Evolutionary conservation across 2,797 vertebrate species (phyloP), one percentile per base, ranked within the genome.

Genomic region (Serranus cabrilla): DNA sequence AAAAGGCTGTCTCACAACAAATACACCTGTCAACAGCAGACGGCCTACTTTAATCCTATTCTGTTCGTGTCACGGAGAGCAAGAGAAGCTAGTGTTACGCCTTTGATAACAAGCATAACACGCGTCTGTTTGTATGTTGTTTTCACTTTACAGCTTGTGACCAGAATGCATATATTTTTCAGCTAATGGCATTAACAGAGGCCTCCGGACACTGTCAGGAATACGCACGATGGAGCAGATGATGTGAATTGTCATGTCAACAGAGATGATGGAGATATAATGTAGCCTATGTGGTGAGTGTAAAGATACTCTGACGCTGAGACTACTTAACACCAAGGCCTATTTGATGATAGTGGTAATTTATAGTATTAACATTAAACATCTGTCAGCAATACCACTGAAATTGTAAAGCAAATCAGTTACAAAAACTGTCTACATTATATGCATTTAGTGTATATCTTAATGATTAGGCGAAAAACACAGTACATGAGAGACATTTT

Each of bases 11-110:
- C 8, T 52, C 52, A 47, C 46, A 82, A 72, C 67, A 83, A 81
- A 61, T 40, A 42, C 40, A 68, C 51, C 80, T 90, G 88, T 82
- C 82, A 89, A 50, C 55, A 74, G 37, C 90, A 91, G 83, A 78
- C 66, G 87, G 83, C 51, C 57, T 54, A 1, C 34, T 71, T 61
- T 85, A 90, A 90, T 86, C 82, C 73, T 5, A 7, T 34, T 79
- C 68, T 74, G 72, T 45, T 39, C 14, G 13, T 76, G 69, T 56
- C 81, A 72, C 21, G 23, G 3, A 37, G 11, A 69, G 54, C 18
- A n/a, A 25, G 18, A 10, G 34, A 1, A 27, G 47, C 31, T 17
- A 0, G 14, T 20, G 58, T 9, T 49, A 71, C 21, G 1, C 18
- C 5, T 9, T 8, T 45, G 11, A 34, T 47, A 4, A 49, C 20